A percentile compares a stretch with the other conserved stretches of the same genome.
phyloP scores from a whole-genome alignment of 2,113 vertebrate genomes.

The Paramormyrops kingsleyae region DNA sequence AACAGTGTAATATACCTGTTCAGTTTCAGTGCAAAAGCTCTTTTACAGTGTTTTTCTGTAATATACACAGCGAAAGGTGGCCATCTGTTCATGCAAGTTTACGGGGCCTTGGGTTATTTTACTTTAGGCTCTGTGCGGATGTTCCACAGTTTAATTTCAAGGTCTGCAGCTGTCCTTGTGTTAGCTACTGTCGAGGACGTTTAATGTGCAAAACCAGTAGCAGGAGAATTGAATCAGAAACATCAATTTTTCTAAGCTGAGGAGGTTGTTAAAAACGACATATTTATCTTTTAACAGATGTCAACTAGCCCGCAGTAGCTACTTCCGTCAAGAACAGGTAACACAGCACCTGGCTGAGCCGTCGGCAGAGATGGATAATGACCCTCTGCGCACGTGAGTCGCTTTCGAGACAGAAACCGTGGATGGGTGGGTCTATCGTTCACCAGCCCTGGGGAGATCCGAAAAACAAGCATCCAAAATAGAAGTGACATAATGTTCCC shows the following conservation, averaged over 20 bases:
- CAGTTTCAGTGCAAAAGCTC: neutral
- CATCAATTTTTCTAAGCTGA: neutral
- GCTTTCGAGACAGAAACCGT: neutral
- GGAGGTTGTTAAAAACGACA: neutral
- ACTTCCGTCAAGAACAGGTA: neutral
- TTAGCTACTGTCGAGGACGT: neutral
- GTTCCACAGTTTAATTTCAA: neutral
- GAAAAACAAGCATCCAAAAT: neutral
- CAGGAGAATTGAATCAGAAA: neutral
- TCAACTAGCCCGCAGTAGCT: neutral
- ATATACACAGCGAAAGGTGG: neutral
- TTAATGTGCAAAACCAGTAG: neutral
- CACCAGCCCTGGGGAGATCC: neutral
- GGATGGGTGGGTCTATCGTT: neutral
- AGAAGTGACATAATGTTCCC: neutral
- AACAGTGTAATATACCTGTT: neutral
- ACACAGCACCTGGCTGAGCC: neutral
- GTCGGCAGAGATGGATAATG: neutral
- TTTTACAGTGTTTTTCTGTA: neutral
- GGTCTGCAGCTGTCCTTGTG: neutral
- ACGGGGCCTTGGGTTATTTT: neutral
- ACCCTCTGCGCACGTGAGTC: neutral
- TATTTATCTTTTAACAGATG: conserved; percentile 9
- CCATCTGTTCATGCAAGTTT: neutral
- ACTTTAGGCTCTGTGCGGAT: neutral